A percentile compares a stretch with the other conserved stretches of the same genome.
These are phyloP conservation scores for Clarias pachynema DNA, from an alignment of 2,797 vertebrate species.

Conservation along the genomic window DNA sequence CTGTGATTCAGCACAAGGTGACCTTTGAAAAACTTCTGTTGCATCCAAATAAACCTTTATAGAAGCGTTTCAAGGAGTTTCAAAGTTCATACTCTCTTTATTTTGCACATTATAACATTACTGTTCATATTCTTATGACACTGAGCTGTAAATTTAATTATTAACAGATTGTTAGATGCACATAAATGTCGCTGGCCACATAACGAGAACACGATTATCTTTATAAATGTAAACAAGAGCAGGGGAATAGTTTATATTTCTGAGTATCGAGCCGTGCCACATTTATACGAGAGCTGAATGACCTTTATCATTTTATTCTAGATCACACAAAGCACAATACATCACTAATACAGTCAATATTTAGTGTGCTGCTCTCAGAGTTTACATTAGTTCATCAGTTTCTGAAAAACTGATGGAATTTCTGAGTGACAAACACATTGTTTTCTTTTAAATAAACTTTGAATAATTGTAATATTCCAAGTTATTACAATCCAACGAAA, in stretches of 20 bases:
- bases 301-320: not conserved
- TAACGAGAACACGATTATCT: not conserved
- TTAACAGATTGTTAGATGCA: not conserved
- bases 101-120: not conserved
- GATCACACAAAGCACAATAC: not conserved
- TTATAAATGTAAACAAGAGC: not conserved
- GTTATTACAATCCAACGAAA: not conserved
- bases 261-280: not conserved
- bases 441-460: not conserved
- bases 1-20: not conserved
- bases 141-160: not conserved
- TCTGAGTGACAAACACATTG: not conserved
- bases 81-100: not conserved
- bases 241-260: not conserved
- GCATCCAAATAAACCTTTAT: too few species aligned
- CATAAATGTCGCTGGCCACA: not conserved
- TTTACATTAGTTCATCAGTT: not conserved
- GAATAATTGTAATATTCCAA: not conserved
- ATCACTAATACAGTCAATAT: not conserved
- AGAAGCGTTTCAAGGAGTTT: not conserved
- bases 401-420: not conserved
- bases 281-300: not conserved
- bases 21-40: too few species aligned
- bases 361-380: not conserved
- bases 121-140: not conserved